Evolutionary conservation across 1,140 invertebrate species (phyloP), one percentile per base, ranked within the genome.

Genomic region (Eubasilissa regina): DNA sequence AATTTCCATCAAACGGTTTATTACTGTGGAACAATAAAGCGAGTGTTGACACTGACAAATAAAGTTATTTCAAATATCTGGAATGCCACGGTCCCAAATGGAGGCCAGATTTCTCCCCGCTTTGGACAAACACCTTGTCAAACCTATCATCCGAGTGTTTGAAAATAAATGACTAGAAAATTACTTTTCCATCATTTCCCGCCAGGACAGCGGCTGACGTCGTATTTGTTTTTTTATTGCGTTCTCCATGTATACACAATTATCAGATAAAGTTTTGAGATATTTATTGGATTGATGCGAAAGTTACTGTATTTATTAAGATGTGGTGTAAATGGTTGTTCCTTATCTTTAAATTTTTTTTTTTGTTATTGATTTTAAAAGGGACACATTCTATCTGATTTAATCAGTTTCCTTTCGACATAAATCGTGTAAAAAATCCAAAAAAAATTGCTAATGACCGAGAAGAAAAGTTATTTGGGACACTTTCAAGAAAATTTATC

Each of bases 151-250:
- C 17, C 55, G 0, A 35, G 60, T 25, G 60, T 64, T 35, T 64
- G 60, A 0, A 25, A 64, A 64, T 35, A 64, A 15, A 64, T 64
- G 25, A 44, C 10, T 19, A 64, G 19, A 64, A 15, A 64, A 64
- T 64, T 64, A 43, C 55, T 58, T 58, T 58, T 58, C 17, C 15
- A 55, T 17, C n/a, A 58, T 58, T 58, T 58, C 55, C 55, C 25
- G 11, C 17, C 17, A 13, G 13, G 17, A 58, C 17, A 21, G 17
- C 11, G 21, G 17, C 7, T 17, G 19, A n/a, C n/a, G 17, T 58
- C 17, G 17, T 21, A 15, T 21, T 21, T 58, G 6, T 35, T 35
- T 35, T 17, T 55, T 21, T 21, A 58, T 6, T 58, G 17, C 55
- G 17, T 15, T 58, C 17, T 21, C 55, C 15, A 21, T 58, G 3